These are phyloP conservation scores for Nasonia longicornis DNA, from an alignment of 1,140 invertebrate species.

Conservation along the genomic window DNA sequence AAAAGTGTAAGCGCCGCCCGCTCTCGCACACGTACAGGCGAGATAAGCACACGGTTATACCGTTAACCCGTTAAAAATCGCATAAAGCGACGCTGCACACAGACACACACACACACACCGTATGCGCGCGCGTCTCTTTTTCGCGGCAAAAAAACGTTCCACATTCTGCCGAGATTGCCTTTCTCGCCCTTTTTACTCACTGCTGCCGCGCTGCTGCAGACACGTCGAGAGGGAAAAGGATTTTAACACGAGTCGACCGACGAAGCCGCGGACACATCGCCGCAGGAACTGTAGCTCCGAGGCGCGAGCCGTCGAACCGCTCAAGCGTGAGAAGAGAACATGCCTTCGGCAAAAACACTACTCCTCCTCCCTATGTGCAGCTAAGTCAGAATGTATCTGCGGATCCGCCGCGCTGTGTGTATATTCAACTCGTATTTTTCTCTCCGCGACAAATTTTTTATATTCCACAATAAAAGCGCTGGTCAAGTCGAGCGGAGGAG, in stretches of 20 bases:
- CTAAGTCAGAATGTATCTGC: not conserved
- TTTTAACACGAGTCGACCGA: constrained; percentile 17
- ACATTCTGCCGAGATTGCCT: constrained; percentile 43
- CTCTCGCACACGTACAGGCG: not conserved
- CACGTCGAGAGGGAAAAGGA: constrained; percentile 10
- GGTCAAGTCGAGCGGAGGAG: not conserved
- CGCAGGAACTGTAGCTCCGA: constrained; percentile 2
- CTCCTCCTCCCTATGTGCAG: not conserved
- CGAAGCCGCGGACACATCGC: not conserved
- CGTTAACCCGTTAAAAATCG: constrained; percentile 45
- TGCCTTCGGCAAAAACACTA: not conserved
- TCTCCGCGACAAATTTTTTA: not conserved
- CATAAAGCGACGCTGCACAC: constrained; percentile 12
- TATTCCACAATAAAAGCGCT: not conserved
- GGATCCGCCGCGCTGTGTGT: not conserved
- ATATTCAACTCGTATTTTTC: not conserved
- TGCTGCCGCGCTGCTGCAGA: not conserved
- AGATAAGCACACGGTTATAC: constrained; percentile 37
- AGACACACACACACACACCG: not conserved
- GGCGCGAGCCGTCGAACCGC: not conserved
- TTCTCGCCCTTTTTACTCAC: constrained; percentile 39
- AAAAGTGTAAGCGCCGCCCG: constrained; percentile 40
- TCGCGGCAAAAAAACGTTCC: constrained; percentile 46
- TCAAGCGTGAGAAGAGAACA: not conserved
- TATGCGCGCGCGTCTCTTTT: not conserved